phyloP scores from a whole-genome alignment of 92 coral and sea anemone species.

The Parazoanthus darwini region DNA sequence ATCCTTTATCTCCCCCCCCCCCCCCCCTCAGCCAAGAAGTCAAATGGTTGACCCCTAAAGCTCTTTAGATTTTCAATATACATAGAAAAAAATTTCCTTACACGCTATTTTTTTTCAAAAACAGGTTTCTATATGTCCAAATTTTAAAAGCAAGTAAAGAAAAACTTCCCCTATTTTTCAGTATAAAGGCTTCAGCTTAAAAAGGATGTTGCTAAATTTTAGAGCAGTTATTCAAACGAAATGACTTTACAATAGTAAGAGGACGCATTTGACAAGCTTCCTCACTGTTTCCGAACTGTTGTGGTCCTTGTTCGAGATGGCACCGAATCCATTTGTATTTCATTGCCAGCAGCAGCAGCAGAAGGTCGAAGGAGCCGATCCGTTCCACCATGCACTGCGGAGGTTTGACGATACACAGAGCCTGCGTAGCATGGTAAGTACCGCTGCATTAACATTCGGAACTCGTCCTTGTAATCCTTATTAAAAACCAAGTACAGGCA shows the following conservation, averaged over 20 bases:
- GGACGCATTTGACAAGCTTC: not conserved
- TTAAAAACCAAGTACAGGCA: constrained; percentile 33
- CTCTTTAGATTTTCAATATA: too few species aligned
- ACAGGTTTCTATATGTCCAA: too few species aligned
- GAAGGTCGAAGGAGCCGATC: not conserved
- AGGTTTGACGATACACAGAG: not conserved
- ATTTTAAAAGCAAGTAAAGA: too few species aligned
- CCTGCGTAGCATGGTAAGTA: not conserved
- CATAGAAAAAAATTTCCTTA: too few species aligned
- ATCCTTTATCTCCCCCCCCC: not conserved
- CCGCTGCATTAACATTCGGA: not conserved
- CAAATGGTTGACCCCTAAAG: not conserved
- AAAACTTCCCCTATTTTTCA: too few species aligned
- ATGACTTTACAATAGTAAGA: too few species aligned
- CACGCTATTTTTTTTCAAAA: too few species aligned
- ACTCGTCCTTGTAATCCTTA: constrained; percentile 39
- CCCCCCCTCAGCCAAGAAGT: not conserved
- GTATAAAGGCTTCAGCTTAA: not conserved
- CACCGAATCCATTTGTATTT: not conserved
- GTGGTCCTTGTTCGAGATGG: not conserved
- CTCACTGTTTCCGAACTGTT: not conserved
- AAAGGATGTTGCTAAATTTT: not conserved
- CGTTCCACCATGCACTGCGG: not conserved
- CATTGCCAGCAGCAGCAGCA: not conserved
- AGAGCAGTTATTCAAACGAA: not conserved